Percentiles rank a stretch among this genome's conserved stretches.
These are phyloP conservation scores for Gnathochromis pfefferi DNA, from an alignment of 2,113 vertebrate genomes.

Conservation along the genomic window DNA sequence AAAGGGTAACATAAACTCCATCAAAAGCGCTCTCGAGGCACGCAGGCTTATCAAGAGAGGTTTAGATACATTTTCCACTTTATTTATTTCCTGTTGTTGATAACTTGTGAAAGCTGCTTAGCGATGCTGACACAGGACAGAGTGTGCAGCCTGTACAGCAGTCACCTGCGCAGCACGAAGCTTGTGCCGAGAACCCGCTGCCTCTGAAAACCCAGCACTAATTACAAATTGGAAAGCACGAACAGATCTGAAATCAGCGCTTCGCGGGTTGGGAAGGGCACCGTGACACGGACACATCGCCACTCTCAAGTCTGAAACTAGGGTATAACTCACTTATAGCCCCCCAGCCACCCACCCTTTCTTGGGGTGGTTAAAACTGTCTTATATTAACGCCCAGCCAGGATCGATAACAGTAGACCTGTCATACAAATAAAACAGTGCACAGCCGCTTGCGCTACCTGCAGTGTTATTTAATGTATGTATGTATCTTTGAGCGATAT, in stretches of 20 bases:
- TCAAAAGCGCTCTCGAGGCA: background rate
- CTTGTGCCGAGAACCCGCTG: background rate
- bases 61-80: background rate
- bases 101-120: background rate
- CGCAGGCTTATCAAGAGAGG: background rate
- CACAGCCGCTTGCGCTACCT: background rate
- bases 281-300: background rate
- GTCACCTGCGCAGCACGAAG: conserved; percentile 4
- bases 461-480: background rate
- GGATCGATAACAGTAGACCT: background rate
- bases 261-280: background rate
- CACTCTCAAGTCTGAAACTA: background rate
- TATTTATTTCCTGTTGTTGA: background rate
- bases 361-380: background rate
- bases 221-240: conserved; percentile 3
- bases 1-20: background rate
- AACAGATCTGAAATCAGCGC: conserved; percentile 11
- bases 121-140: background rate
- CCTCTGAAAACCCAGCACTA: background rate
- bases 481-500: background rate
- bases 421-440: background rate
- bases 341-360: background rate
- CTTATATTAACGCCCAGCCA: background rate
- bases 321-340: background rate
- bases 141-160: background rate